Evolutionary conservation across 2,888 invertebrate genomes (phyloP).

Genomic region (Xanthorhoe spadicearia): DNA sequence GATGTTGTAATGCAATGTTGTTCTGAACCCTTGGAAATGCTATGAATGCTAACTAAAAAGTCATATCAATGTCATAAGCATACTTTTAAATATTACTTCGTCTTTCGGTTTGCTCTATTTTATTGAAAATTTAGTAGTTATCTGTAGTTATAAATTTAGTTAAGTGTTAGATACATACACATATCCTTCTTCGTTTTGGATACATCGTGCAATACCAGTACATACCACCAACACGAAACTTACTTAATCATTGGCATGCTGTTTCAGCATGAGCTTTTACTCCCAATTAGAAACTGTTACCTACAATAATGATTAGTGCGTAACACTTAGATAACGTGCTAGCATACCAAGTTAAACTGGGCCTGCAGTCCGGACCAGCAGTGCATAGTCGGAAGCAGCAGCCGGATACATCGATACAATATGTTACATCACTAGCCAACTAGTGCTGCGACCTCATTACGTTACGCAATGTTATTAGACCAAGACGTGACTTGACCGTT

Average conservation of each 20-base stretch:
- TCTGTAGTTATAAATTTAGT: no score
- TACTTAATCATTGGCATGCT: background rate
- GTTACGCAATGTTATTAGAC: conserved; percentile 43
- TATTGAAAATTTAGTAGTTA: no score
- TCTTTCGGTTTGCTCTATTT: background rate
- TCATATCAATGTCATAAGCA: background rate
- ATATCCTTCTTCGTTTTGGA: no score
- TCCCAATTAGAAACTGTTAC: conserved; percentile 19
- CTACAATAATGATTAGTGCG: conserved; percentile 31
- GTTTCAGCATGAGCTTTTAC: background rate
- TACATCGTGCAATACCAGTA: no score
- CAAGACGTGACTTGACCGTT: conserved; percentile 42
- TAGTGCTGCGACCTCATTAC: conserved; percentile 39
- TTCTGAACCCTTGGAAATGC: conserved; percentile 29
- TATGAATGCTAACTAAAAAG: no score
- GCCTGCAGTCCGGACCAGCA: conserved; percentile 28
- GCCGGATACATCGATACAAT: conserved; percentile 43
- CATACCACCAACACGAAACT: background rate
- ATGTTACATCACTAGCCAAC: conserved; percentile 35
- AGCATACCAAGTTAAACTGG: conserved; percentile 31
- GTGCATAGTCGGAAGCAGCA: conserved; percentile 43
- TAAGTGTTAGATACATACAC: no score
- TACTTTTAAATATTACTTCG: background rate
- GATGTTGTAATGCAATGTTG: conserved; percentile 36
- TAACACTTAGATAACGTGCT: conserved; percentile 37